These are phyloP conservation scores for Nasonia oneida DNA, from an alignment of 2,888 invertebrate species.

Conservation along the genomic window DNA sequence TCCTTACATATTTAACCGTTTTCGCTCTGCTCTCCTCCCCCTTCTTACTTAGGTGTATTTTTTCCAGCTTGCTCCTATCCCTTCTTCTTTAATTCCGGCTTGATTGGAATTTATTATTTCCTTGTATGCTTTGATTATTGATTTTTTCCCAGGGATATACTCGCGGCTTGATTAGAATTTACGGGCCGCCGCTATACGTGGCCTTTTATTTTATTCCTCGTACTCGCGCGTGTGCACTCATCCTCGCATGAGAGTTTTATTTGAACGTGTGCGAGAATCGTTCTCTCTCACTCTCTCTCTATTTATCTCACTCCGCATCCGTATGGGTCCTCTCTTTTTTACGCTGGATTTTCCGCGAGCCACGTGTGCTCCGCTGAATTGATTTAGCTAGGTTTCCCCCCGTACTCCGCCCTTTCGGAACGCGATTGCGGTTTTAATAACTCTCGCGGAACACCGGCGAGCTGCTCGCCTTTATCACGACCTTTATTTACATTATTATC, in stretches of 20 bases:
- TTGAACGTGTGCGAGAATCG: not conserved
- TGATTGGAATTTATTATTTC: slow-evolving; percentile 49
- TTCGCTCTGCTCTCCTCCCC: not conserved
- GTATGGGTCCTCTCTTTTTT: not conserved
- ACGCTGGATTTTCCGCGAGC: not conserved
- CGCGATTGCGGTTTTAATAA: not conserved
- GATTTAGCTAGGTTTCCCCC: not conserved
- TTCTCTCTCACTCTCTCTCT: not conserved
- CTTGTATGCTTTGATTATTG: slow-evolving; percentile 30
- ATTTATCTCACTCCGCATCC: not conserved
- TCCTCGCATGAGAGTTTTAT: not conserved
- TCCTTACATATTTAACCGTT: slow-evolving; percentile 31
- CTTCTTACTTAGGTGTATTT: not conserved
- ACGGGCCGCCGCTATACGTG: not conserved
- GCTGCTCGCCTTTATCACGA: not conserved
- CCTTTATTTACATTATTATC: not conserved
- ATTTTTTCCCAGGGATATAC: not conserved
- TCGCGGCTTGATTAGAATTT: slow-evolving; percentile 22
- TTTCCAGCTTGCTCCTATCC: not conserved
- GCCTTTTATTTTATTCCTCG: slow-evolving; percentile 25
- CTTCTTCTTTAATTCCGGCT: slow-evolving; percentile 29
- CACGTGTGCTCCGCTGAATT: not conserved
- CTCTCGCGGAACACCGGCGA: not conserved
- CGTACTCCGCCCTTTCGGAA: not conserved
- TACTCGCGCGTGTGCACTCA: not conserved